Percentiles rank a stretch among this genome's conserved stretches.
Conservation (phyloP, 2,797 vertebrate species). For the Ctenopoma multispine region DNA sequence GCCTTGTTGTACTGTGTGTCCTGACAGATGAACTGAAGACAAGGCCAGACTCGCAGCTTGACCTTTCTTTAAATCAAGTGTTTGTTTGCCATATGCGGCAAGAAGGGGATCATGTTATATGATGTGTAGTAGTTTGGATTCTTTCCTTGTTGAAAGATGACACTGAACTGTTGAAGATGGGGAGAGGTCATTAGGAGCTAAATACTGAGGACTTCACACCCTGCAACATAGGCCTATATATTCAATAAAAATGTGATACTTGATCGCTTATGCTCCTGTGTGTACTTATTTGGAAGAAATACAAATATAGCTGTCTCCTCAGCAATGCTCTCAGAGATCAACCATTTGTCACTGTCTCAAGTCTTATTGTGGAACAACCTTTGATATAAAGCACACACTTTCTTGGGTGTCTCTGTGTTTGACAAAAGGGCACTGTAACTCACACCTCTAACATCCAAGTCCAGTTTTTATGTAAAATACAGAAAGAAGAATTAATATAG, state of each 20-base stretch:
- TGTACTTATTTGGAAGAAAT: constrained; percentile 80
- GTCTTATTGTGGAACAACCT: constrained; percentile 72
- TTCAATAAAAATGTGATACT: constrained; percentile 82
- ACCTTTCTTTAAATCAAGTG: constrained; percentile 76
- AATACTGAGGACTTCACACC: constrained; percentile 76
- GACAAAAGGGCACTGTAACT: constrained; percentile 28
- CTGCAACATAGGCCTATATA: constrained; percentile 67
- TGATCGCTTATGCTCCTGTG: constrained; percentile 61
- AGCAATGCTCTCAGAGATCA: constrained; percentile 69
- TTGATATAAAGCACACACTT: constrained; percentile 64
- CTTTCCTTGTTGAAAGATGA: constrained; percentile 78
- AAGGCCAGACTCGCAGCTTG: constrained; percentile 65
- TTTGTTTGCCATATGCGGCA: constrained; percentile 68
- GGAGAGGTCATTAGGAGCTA: constrained; percentile 58
- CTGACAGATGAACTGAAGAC: constrained; percentile 79
- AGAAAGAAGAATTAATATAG: not conserved
- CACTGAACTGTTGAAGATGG: constrained; percentile 66
- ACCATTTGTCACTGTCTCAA: constrained; percentile 66
- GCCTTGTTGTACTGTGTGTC: constrained; percentile 61
- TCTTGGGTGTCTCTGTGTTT: constrained; percentile 29
- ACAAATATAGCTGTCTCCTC: constrained; percentile 83
- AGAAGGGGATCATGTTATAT: constrained; percentile 70
- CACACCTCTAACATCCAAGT: not conserved
- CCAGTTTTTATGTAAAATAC: not conserved
- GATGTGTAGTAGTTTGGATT: constrained; percentile 70